Percentiles rank a stretch among this genome's conserved stretches.
phyloP scores from a whole-genome alignment of 1,140 invertebrate species.

The Anoplophora glabripennis region DNA sequence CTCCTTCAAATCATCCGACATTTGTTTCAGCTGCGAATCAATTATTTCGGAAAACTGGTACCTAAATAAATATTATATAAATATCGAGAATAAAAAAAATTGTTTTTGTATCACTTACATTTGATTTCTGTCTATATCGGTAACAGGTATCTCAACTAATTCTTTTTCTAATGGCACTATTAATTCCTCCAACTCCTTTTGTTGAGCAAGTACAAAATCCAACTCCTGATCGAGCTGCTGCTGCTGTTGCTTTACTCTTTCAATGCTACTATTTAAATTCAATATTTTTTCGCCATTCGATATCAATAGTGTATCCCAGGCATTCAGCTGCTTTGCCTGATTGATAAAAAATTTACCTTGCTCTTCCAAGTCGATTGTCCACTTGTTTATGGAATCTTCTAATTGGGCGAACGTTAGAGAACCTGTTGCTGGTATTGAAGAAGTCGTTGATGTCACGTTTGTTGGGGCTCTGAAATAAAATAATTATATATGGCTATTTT shows the following conservation, averaged over 20 bases:
- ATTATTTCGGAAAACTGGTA: slow-evolving; percentile 86
- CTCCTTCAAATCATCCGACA: slow-evolving; percentile 93
- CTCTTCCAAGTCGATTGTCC: slow-evolving; percentile 89
- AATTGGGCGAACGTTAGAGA: slow-evolving; percentile 82
- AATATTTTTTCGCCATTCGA: slow-evolving; percentile 92
- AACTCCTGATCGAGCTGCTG: slow-evolving; percentile 87
- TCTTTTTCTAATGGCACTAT: slow-evolving; percentile 83
- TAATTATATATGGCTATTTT: too few relatives aligned
- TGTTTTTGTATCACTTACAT: slow-evolving; percentile 55
- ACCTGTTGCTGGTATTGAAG: slow-evolving; percentile 50
- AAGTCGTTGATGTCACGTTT: slow-evolving; percentile 45
- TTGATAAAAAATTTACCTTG: slow-evolving; percentile 92
- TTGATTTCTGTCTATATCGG: slow-evolving; percentile 83
- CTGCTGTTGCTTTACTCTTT: slow-evolving; percentile 85
- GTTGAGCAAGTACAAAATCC: slow-evolving; percentile 91
- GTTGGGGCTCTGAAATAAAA: slow-evolving; percentile 22
- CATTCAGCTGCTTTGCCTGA: slow-evolving; percentile 91
- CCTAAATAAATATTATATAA: slow-evolving; percentile 46
- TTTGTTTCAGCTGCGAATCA: slow-evolving; percentile 88
- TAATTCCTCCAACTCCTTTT: slow-evolving; percentile 87
- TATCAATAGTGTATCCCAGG: slow-evolving; percentile 88
- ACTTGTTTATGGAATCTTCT: slow-evolving; percentile 94
- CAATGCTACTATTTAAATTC: slow-evolving; percentile 78
- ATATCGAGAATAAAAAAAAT: not conserved
- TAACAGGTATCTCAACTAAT: slow-evolving; percentile 64